Conservation (phyloP, 2,888 invertebrate species). For the Dastarcus helophoroides region DNA sequence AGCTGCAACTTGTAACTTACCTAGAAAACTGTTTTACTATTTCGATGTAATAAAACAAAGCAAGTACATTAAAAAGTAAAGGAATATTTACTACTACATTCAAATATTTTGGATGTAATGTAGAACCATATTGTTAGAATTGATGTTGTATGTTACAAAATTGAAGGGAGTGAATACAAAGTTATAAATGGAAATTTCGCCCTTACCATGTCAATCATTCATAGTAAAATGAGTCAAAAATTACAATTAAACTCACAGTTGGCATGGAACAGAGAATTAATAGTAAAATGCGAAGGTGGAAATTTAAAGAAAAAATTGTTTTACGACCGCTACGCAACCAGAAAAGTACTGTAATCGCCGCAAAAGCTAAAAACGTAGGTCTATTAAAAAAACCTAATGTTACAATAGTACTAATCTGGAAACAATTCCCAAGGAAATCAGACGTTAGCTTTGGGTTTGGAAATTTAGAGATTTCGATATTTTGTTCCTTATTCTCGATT, state of each 20-base stretch:
- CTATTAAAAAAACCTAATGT: constrained; percentile 79
- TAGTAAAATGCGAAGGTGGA: constrained; percentile 57
- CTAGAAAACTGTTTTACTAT: constrained; percentile 13
- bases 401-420: constrained; percentile 54
- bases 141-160: constrained; percentile 75
- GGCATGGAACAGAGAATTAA: constrained; percentile 58
- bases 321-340: constrained; percentile 72
- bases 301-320: constrained; percentile 58
- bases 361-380: constrained; percentile 82
- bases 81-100: constrained; percentile 78
- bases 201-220: constrained; percentile 67
- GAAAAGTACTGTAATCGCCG: constrained; percentile 72
- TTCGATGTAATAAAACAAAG: constrained; percentile 37
- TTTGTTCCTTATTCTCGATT: constrained; percentile 60
- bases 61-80: constrained; percentile 71
- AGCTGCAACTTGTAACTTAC: too few relatives aligned
- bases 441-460: constrained; percentile 58
- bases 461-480: constrained; percentile 62
- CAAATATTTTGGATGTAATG: constrained; percentile 78
- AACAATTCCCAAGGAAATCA: constrained; percentile 57
- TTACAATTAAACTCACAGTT: constrained; percentile 49
- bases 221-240: constrained; percentile 72
- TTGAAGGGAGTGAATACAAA: constrained; percentile 86
- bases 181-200: constrained; percentile 56
- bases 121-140: constrained; percentile 59